A percentile compares a stretch with the other conserved stretches of the same genome.
These are phyloP conservation scores for Diaphora mendica DNA, from an alignment of 2,888 invertebrate genomes.

Conservation along the genomic window DNA sequence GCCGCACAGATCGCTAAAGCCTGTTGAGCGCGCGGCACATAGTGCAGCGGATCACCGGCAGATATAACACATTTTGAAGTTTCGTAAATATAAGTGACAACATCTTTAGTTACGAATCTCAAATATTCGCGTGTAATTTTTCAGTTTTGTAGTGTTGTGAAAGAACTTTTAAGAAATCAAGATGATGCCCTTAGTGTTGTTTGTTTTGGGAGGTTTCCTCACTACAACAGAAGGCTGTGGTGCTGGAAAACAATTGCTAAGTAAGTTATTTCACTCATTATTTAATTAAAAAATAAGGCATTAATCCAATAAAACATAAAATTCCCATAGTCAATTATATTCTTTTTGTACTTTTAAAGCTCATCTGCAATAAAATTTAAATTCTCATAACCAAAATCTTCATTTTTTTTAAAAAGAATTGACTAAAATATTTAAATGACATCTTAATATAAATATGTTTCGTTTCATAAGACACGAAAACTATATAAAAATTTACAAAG, in stretches of 20 bases:
- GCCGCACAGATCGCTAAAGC: conserved; percentile 75
- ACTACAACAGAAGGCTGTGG: conserved; percentile 81
- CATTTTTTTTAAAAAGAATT: conserved; percentile 6
- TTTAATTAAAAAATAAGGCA: background rate
- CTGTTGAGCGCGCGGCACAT: conserved; percentile 84
- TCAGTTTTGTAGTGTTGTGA: conserved; percentile 81
- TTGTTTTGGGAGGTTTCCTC: conserved; percentile 81
- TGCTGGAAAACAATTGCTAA: conserved; percentile 79
- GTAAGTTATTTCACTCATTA: conserved; percentile 68
- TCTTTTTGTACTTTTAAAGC: background rate
- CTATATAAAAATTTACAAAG: conserved; percentile 37
- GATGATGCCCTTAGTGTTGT: conserved; percentile 85
- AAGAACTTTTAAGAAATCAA: conserved; percentile 67
- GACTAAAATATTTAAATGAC: conserved; percentile 19
- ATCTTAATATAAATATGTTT: conserved; percentile 23
- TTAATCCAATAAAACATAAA: background rate
- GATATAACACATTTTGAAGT: conserved; percentile 75
- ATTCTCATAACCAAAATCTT: background rate
- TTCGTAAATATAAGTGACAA: conserved; percentile 83
- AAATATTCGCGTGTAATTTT: conserved; percentile 72
- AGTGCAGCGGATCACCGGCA: conserved; percentile 83
- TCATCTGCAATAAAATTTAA: background rate
- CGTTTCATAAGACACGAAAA: conserved; percentile 29
- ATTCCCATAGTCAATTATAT: background rate
- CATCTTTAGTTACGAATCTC: conserved; percentile 84